Evolutionary conservation across 2,797 vertebrate genomes (phyloP).

Genomic region (Tachyglossus aculeatus): DNA sequence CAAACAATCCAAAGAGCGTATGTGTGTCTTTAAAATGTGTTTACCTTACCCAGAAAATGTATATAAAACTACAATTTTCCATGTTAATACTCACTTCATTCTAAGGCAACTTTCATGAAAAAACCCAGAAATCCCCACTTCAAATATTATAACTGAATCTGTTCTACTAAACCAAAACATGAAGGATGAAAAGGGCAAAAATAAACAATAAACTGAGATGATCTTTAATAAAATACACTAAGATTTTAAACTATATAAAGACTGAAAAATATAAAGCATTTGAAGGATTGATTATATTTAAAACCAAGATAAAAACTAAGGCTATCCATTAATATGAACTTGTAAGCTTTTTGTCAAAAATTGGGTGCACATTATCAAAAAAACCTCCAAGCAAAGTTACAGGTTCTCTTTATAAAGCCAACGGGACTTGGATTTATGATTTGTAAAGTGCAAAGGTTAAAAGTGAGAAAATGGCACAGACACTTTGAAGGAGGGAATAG

Average conservation of each 20-base stretch:
- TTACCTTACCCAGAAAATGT: neutral
- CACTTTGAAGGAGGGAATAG: conserved; percentile 34
- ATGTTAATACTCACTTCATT: neutral
- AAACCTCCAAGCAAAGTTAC: conserved; percentile 8
- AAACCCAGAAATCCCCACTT: conserved; percentile 12
- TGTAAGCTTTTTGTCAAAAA: neutral
- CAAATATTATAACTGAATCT: neutral
- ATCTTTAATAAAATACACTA: neutral
- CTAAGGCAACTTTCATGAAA: conserved; percentile 1
- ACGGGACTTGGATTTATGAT: conserved; percentile 49
- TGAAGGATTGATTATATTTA: neutral
- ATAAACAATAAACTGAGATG: conserved; percentile 6
- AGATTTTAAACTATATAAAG: conserved; percentile 17
- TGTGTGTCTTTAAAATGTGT: too few relatives aligned
- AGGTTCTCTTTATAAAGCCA: conserved; percentile 22
- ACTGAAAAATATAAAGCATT: neutral
- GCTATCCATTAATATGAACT: neutral
- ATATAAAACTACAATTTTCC: neutral
- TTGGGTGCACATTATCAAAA: neutral
- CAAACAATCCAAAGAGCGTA: too few relatives aligned
- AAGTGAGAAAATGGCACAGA: conserved; percentile 40
- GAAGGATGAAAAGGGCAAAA: conserved; percentile 2
- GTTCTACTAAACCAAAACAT: neutral
- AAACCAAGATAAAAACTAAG: neutral
- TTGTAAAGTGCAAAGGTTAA: conserved; percentile 46